Conservation (phyloP, 2,888 invertebrate genomes). For the Aromia moschata region DNA sequence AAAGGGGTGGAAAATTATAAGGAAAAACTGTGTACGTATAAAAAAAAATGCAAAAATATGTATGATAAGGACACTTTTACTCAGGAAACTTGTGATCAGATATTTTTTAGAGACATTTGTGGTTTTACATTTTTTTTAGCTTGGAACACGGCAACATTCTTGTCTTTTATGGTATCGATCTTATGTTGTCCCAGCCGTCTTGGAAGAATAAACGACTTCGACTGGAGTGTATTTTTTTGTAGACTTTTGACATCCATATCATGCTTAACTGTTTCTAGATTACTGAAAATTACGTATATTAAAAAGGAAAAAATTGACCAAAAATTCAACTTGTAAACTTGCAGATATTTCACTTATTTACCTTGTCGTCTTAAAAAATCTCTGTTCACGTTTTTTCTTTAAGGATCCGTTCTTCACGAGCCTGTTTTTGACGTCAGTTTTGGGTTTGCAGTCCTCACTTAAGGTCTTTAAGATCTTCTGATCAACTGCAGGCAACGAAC, state of each 20-base stretch:
- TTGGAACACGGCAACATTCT: background rate
- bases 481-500: constrained; percentile 40
- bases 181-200: constrained; percentile 21
- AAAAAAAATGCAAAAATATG: too few species aligned
- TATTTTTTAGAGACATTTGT: background rate
- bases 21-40: too few species aligned
- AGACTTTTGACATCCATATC: constrained; percentile 11
- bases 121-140: background rate
- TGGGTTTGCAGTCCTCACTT: constrained; percentile 21
- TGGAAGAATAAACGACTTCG: constrained; percentile 29
- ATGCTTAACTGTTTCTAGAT: constrained; percentile 10
- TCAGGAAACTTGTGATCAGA: too few species aligned
- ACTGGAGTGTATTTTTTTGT: constrained; percentile 14
- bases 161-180: constrained; percentile 5
- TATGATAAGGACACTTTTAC: too few species aligned
- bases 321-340: too few species aligned
- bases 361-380: constrained; percentile 27
- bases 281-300: constrained; percentile 12
- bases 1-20: too few species aligned
- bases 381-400: constrained; percentile 17
- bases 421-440: constrained; percentile 1
- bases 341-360: constrained; percentile 14
- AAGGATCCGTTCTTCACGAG: constrained; percentile 19
- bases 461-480: constrained; percentile 38
- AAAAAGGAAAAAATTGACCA: too few species aligned